Evolutionary conservation across 2,113 vertebrate genomes (phyloP), one percentile per base, ranked within the genome.

Genomic region (Oreochromis spilurus): DNA sequence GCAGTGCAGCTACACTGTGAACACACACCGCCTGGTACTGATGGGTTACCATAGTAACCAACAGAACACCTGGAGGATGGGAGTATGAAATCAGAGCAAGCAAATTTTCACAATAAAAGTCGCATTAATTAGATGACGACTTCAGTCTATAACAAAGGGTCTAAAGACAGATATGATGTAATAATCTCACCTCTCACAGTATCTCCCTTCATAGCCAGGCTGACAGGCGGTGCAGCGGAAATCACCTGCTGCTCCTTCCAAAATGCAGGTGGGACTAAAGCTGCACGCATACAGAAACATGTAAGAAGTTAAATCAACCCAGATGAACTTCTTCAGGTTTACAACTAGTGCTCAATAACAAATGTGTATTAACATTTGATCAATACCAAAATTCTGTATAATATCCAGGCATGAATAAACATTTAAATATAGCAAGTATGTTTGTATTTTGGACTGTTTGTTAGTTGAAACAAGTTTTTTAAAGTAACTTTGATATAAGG

Each of bases 231-330:
- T 92, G 62, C 98, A 99, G 16, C 87, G 95, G 93, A 97, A 98
- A 89, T 97, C 97, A 1, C 90, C 89, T 1, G 19, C 1, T 5
- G 75, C 89, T 9, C 95, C 97, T 21, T 97, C 97, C 14, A 95
- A 88, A 67, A 97, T 92, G 88, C 99, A 99, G 2, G 97, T 98
- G 31, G 97, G 95, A 85, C 99, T 99, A 92, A 98, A 99, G 87
- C 98, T 99, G 87, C 54, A 88, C 88, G 78, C 9, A 95, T 79
- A 70, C 54, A 60, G 6, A 26, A 26, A 4, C 26, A 26, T 26
- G 26, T 26, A 26, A 26, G 26, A 26, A 29, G 70, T 12, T 48
- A 10, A 29, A 54, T 9, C 50, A 53, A n/a, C 14, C 14, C 14
- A 17, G 14, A 53, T 53, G 17, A 50, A 50, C 13, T 17, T 14